Evolutionary conservation across 2,888 invertebrate genomes (phyloP).

Genomic region (Perithous albicinctus): DNA sequence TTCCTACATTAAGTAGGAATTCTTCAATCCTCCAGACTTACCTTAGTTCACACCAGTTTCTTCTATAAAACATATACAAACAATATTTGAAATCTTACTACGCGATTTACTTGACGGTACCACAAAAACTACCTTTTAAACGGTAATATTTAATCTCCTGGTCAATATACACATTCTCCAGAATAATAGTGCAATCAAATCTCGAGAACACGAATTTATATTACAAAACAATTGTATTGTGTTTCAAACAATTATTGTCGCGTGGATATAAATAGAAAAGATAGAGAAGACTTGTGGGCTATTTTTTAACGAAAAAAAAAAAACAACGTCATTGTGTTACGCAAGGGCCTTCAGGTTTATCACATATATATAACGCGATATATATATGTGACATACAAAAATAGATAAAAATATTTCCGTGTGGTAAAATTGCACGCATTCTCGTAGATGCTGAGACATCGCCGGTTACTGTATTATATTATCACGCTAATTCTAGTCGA

Average conservation of each 20-base stretch:
- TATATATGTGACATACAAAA: background rate
- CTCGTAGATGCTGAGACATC: background rate
- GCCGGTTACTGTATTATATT: conserved; percentile 32
- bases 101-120: no score
- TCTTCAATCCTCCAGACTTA: no score
- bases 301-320: background rate
- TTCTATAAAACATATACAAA: no score
- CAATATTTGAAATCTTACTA: no score
- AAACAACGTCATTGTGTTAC: background rate
- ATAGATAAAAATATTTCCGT: background rate
- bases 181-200: background rate
- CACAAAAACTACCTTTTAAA: no score
- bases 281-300: background rate
- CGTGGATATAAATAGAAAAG: background rate
- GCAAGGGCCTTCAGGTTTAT: background rate
- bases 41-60: no score
- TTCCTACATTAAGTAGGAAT: no score
- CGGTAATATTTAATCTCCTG: background rate
- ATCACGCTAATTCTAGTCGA: conserved; percentile 62
- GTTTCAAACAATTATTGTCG: background rate
- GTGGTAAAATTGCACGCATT: background rate
- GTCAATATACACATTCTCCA: background rate
- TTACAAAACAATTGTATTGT: background rate
- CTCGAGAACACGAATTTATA: background rate
- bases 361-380: background rate